Conservation (phyloP, 1,140 invertebrate species). For the Pectinophora gossypiella region DNA sequence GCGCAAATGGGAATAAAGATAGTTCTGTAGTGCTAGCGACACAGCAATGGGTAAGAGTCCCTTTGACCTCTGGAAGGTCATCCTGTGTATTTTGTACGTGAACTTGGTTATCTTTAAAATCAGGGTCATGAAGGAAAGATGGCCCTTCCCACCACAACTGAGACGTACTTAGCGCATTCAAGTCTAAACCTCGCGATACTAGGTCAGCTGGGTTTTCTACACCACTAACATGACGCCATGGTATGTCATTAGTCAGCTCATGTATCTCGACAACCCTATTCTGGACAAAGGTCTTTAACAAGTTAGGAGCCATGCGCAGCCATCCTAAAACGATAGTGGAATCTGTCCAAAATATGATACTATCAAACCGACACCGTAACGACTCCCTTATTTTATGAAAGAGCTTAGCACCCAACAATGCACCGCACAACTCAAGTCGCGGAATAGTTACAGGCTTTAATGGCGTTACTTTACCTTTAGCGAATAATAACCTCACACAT, state of each 20-base stretch:
- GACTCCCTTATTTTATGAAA: conserved; percentile 3
- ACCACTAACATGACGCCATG: conserved; percentile 43
- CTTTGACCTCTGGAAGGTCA: not conserved
- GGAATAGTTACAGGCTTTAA: conserved; percentile 5
- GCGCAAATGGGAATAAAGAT: not conserved
- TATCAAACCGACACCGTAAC: not conserved
- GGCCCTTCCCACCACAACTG: conserved; percentile 6
- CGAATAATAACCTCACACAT: not conserved
- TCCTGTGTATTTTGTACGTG: not conserved
- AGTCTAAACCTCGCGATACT: conserved; percentile 37
- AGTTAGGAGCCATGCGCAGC: conserved; percentile 11
- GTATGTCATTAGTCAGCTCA: conserved; percentile 4
- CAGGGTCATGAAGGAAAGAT: not conserved
- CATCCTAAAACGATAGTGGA: conserved; percentile 20
- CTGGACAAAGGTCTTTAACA: conserved; percentile 24
- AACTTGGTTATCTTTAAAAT: not conserved
- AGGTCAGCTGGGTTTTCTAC: conserved; percentile 53
- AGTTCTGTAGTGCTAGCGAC: not conserved
- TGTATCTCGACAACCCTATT: conserved; percentile 53
- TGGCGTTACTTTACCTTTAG: not conserved
- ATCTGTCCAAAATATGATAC: conserved; percentile 16
- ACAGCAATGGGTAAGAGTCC: not conserved
- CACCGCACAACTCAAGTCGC: conserved; percentile 5
- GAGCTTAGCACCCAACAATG: not conserved
- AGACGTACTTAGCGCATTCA: not conserved